Percentiles rank a stretch among this genome's conserved stretches.
These are phyloP conservation scores for Trypoxylon attenuatum DNA, from an alignment of 2,888 invertebrate species.

Conservation along the genomic window DNA sequence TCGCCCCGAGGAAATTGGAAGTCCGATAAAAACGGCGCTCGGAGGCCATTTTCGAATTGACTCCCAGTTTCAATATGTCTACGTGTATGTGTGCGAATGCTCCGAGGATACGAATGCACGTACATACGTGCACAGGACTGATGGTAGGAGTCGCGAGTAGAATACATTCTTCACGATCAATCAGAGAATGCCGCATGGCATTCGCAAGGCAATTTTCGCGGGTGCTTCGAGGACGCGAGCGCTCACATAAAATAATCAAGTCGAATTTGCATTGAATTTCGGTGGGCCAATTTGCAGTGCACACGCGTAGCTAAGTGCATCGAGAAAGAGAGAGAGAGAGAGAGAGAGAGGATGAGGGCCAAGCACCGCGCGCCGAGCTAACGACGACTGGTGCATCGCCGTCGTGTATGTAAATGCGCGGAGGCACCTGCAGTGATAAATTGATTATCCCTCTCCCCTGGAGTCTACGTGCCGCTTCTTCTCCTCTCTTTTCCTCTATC, in stretches of 20 bases:
- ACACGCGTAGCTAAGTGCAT: conserved; percentile 30
- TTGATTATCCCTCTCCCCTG: conserved; percentile 62
- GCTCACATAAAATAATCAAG: conserved; percentile 34
- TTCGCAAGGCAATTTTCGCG: conserved; percentile 6
- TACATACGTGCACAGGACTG: too few species aligned
- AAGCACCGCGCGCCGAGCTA: too few species aligned
- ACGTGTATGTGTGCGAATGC: too few species aligned
- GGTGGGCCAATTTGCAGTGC: conserved; percentile 49
- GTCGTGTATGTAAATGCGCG: conserved; percentile 69
- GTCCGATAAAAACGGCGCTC: too few species aligned
- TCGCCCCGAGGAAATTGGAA: background rate
- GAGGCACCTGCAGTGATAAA: conserved; percentile 72
- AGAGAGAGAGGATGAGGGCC: conserved; percentile 43
- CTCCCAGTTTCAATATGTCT: too few species aligned
- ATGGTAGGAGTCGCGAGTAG: too few species aligned
- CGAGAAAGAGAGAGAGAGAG: conserved; percentile 46
- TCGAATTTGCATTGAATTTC: conserved; percentile 43
- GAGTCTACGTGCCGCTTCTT: background rate
- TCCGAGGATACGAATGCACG: too few species aligned
- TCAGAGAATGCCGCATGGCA: background rate
- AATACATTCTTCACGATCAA: conserved; percentile 3
- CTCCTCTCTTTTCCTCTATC: conserved; percentile 36
- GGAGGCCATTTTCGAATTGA: too few species aligned
- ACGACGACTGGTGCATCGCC: conserved; percentile 56
- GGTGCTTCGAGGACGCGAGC: conserved; percentile 15